Evolutionary conservation across 2,113 vertebrate genomes (phyloP), one percentile per base, ranked within the genome.

Genomic region (Forbesichthys agassizii): DNA sequence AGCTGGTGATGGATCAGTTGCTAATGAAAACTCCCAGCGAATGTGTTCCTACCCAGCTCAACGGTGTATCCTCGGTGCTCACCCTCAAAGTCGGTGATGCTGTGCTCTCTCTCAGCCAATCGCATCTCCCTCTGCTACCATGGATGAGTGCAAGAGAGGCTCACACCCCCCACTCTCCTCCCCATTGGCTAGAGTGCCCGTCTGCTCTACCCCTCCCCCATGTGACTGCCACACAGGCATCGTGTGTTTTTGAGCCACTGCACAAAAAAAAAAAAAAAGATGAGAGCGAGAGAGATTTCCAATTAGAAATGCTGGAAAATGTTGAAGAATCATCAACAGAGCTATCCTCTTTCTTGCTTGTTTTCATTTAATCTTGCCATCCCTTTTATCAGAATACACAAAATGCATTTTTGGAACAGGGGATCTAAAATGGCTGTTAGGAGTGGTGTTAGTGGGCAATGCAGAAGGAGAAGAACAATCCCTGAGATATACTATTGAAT

Each of bases 371-470:
- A 18, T 47, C 2, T 12, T 56, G 51, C 65, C 46, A 33, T 69
- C 48, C 60, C 33, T 14, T 69, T 48, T 54, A 27, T 56, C 3
- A 59, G 8, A 69, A 10, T 74, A 42, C 69, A 47, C 46, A 61
- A 62, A 56, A 68, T 66, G 73, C 69, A 76, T 68, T 48, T 73
- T 49, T 79, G 61, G 16, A 51, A 16, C 20, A 20, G 36, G 42
- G 74, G 79, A 85, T 75, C 83, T 88, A 91, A 91, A 88, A 91
- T 90, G 90, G 88, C 89, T 89, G 86, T 85, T 74, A 68, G 61
- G 78, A 83, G 77, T 62, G 11, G 48, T 69, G 59, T 53, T 63
- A 46, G 68, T 78, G 79, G 71, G 64, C 74, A 69, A 42, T 71
- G 68, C 48, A 72, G 74, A 73, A 69, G 60, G 75, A 73, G 66